Base-by-base conservation (phyloP, 2,797 vertebrate species). In the Mergus octosetaceus region DNA sequence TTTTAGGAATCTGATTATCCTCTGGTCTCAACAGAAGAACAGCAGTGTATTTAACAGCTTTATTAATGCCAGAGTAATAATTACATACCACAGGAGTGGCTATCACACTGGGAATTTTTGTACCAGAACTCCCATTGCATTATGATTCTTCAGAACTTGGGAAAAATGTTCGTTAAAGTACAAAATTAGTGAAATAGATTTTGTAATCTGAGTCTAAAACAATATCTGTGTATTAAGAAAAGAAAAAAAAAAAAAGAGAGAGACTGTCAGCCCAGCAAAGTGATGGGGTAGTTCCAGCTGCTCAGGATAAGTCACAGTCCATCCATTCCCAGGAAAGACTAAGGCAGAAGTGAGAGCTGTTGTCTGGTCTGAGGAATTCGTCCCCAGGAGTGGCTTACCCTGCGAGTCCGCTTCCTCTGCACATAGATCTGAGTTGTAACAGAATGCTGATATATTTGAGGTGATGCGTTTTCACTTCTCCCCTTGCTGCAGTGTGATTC, bases 1-100 rank as follows among this genome's bases (percentile, higher is more conserved):
- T 93, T 87, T 58, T 62, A 66, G 68, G 56, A 79, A 60, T 58
- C 58, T 53, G 58, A 34, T 82, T 58, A 38, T 56, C 30, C 32
- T 41, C 27, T 60, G 38, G 13, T 53, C 60, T 80, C 69, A 80
- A 76, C 41, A 79, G 72, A 66, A 61, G 41, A 76, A 6, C 39
- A 74, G 64, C n/a, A 22, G 13, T 27, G 10, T 51, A 51, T 68
- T 83, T 87, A 79, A 28, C 32, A 34, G 51, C 64, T 73, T 79
- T 72, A n/a, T 90, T 85, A 82, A 17, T 16, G 32, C 51, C 72
- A 79, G 64, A 65, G 21, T 27, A 41, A 28, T 57, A 36, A 45
- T 58, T 69, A 53, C 7, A 54, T 62, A 47, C 54, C 11, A 12
- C 61, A 41, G 68, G n/a, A 78, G 38, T 22, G 51, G 45, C 58